phyloP scores from a whole-genome alignment of 2,797 vertebrate genomes.

The Oryzias dopingdopingensis region DNA sequence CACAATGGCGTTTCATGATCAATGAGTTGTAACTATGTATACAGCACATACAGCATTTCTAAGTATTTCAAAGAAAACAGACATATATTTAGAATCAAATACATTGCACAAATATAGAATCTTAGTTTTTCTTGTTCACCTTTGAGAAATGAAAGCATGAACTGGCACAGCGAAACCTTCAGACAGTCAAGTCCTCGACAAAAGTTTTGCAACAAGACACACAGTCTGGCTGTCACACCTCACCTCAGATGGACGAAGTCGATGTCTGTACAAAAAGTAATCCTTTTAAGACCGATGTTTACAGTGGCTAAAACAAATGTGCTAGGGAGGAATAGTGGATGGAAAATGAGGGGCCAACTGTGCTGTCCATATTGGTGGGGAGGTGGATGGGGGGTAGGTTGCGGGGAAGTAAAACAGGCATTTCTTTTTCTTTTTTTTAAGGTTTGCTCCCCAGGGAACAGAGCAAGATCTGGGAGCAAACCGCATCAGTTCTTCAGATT shows the following conservation, averaged over 20 bases:
- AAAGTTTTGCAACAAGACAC: conserved; percentile 71
- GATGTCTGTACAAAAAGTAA: conserved; percentile 78
- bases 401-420: conserved; percentile 75
- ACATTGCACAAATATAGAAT: conserved; percentile 78
- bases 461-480: conserved; percentile 80
- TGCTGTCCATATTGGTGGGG: conserved; percentile 82
- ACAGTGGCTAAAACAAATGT: conserved; percentile 82
- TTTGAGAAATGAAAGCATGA: conserved; percentile 68
- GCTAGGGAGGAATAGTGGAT: conserved; percentile 81
- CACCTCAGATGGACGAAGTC: conserved; percentile 43
- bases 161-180: conserved; percentile 63
- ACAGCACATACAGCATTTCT: conserved; percentile 61
- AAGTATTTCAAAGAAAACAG: conserved; percentile 58
- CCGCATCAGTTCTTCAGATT: conserved; percentile 88
- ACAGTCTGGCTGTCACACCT: conserved; percentile 65
- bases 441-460: conserved; percentile 83
- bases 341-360: conserved; percentile 82
- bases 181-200: conserved; percentile 71
- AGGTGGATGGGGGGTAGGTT: too few species aligned
- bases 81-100: conserved; percentile 59
- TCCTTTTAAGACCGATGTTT: conserved; percentile 82
- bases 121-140: conserved; percentile 60
- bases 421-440: conserved; percentile 68
- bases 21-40: conserved; percentile 65
- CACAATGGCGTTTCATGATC: conserved; percentile 47